Evolutionary conservation across 2,888 invertebrate genomes (phyloP).

Genomic region (Seira sanloemensis): DNA sequence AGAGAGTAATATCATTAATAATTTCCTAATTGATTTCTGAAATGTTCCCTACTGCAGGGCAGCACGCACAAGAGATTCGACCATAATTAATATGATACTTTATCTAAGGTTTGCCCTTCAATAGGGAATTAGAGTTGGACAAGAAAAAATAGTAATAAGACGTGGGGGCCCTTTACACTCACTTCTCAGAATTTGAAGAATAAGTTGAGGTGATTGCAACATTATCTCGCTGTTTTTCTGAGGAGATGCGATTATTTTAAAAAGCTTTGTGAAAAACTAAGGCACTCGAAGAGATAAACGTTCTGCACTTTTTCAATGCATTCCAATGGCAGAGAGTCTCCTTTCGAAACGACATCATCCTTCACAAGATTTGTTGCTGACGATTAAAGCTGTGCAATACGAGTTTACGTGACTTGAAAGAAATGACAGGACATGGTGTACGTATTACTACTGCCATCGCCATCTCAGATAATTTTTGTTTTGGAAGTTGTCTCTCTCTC

Average conservation of each 20-base stretch:
- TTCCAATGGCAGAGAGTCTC: no score
- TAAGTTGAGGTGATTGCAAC: slow-evolving; percentile 65
- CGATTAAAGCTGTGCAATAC: slow-evolving; percentile 19
- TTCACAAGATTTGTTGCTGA: slow-evolving; percentile 10
- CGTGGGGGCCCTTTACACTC: slow-evolving; percentile 51
- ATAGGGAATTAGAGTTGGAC: no score
- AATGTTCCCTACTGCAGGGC: no score
- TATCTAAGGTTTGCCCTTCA: background rate
- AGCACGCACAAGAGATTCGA: no score
- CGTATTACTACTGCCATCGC: slow-evolving; percentile 14
- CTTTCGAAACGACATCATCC: background rate
- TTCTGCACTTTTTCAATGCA: no score
- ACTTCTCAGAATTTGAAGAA: slow-evolving; percentile 65
- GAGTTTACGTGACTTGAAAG: slow-evolving; percentile 25
- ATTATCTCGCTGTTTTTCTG: no score
- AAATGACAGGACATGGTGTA: slow-evolving; percentile 33
- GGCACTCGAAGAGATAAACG: no score
- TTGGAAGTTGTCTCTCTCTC: slow-evolving; percentile 49
- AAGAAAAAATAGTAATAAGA: slow-evolving; percentile 34
- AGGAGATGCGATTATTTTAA: no score
- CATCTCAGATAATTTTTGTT: slow-evolving; percentile 58
- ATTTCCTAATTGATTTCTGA: slow-evolving; percentile 36
- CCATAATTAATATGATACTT: no score
- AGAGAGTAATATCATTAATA: slow-evolving; percentile 26
- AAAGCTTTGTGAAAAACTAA: no score